Percentiles rank a stretch among this genome's conserved stretches.
Conservation (phyloP, 2,113 vertebrate species). For the Scopus umbretta region DNA sequence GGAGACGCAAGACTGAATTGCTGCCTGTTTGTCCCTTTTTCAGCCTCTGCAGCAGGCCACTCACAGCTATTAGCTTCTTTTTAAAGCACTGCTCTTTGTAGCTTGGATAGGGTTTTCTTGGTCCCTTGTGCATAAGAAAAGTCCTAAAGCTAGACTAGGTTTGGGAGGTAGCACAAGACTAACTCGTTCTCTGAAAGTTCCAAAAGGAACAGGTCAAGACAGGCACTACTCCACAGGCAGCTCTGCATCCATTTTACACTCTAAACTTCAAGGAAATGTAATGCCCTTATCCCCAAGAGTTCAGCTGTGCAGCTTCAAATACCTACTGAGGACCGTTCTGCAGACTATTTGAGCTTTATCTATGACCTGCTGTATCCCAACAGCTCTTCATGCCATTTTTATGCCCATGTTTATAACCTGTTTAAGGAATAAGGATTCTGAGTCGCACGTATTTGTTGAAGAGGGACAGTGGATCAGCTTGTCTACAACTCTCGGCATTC, state of each 20-base stretch:
- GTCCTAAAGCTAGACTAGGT: neutral
- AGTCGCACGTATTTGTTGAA: fast-evolving
- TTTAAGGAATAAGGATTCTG: neutral
- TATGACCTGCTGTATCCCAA: neutral
- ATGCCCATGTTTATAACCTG: fast-evolving
- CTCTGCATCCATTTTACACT: neutral
- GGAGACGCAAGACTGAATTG: neutral
- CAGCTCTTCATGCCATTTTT: neutral
- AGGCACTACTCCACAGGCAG: neutral
- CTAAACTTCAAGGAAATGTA: neutral
- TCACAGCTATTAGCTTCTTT: neutral
- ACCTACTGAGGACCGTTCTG: neutral
- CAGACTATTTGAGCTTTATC: neutral
- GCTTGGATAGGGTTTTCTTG: neutral
- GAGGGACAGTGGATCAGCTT: neutral
- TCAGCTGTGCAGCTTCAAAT: neutral
- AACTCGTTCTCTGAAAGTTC: neutral
- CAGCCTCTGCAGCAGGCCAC: neutral
- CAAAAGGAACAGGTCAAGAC: neutral
- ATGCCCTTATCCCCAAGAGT: neutral
- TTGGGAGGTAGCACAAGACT: neutral
- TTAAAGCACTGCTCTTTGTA: neutral
- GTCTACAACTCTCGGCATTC: neutral
- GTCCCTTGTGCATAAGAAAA: neutral
- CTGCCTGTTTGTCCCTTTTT: neutral